phyloP scores from a whole-genome alignment of 2,888 invertebrate species.

The Euproctis similis region DNA sequence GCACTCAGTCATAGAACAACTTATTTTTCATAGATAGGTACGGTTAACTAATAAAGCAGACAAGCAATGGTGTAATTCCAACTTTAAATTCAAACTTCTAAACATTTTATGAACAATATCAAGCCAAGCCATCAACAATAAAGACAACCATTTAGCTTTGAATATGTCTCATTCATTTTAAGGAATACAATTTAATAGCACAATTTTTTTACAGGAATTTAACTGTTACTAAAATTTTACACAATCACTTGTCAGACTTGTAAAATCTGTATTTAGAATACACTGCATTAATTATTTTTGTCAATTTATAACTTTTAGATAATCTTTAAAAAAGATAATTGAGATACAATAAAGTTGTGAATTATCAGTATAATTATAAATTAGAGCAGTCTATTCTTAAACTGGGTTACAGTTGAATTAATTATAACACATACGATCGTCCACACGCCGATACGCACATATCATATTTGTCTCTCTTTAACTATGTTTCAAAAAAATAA shows the following conservation, averaged over 20 bases:
- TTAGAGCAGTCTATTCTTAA: constrained; percentile 36
- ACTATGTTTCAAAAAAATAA: constrained; percentile 61
- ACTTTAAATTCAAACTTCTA: constrained; percentile 22
- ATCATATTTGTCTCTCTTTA: constrained; percentile 64
- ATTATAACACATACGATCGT: constrained; percentile 67
- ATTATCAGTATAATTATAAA: constrained; percentile 3
- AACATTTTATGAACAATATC: constrained; percentile 51
- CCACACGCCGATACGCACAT: constrained; percentile 73
- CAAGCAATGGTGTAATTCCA: constrained; percentile 32
- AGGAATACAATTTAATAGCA: too few species aligned
- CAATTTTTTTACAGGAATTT: constrained; percentile 1
- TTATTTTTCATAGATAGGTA: constrained; percentile 58
- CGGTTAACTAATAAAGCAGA: constrained; percentile 49
- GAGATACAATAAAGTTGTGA: background rate
- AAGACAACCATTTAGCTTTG: constrained; percentile 59
- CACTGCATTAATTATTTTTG: constrained; percentile 28
- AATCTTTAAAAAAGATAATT: too few species aligned
- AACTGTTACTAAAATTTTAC: constrained; percentile 21
- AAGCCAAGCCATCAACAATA: constrained; percentile 67
- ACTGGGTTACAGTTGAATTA: constrained; percentile 50
- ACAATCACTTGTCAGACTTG: constrained; percentile 33
- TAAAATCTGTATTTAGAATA: constrained; percentile 33
- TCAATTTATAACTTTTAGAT: background rate
- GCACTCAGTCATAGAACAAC: constrained; percentile 52
- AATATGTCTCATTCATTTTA: too few species aligned